Evolutionary conservation across 2,797 vertebrate genomes (phyloP).

Genomic region (Enteromius trimaculatus): DNA sequence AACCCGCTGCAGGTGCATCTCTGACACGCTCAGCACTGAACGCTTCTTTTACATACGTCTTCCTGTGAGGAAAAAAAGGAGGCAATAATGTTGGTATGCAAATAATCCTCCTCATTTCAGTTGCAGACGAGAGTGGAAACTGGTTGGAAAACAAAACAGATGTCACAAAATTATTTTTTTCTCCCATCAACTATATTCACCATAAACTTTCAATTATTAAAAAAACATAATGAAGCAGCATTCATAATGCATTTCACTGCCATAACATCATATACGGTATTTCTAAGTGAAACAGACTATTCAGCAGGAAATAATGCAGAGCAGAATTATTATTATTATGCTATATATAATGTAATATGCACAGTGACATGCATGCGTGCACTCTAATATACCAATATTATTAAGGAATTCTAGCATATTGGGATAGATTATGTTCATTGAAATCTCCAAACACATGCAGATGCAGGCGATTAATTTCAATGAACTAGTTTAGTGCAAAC

Average conservation of each 20-base stretch:
- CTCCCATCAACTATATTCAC: background rate
- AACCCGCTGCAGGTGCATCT: constrained; percentile 48
- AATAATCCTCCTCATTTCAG: constrained; percentile 9
- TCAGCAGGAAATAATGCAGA: background rate
- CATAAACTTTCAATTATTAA: constrained; percentile 3
- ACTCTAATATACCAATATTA: background rate
- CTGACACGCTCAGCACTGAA: background rate
- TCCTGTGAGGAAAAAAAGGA: constrained; percentile 19
- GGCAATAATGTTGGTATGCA: background rate
- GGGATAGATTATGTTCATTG: background rate
- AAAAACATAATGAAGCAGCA: background rate
- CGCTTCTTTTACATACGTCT: background rate
- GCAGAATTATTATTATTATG: background rate
- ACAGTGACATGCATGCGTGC: background rate
- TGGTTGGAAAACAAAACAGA: background rate
- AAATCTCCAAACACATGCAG: background rate
- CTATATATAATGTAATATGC: background rate
- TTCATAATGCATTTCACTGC: background rate
- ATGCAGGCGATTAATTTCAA: background rate
- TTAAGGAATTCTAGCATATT: background rate
- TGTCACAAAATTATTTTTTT: background rate
- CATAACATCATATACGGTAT: background rate
- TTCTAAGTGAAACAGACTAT: background rate
- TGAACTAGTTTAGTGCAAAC: background rate
- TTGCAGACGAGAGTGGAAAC: constrained; percentile 8